phyloP scores from a whole-genome alignment of 2,888 invertebrate species.

The Eupeodes latifasciatus region DNA sequence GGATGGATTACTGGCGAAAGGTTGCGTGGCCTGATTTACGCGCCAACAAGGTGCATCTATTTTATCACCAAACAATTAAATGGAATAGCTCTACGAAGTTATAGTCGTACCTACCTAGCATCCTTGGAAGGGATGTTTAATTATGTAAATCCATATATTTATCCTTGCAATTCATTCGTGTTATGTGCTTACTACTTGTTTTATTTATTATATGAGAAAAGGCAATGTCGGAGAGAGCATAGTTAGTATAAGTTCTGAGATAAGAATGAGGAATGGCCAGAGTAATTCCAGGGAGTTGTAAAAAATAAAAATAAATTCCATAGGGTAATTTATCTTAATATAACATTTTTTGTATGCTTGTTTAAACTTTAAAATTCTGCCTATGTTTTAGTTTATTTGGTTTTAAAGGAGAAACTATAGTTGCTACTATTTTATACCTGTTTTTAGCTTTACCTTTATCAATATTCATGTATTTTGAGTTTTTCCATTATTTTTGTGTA shows the following conservation, averaged over 20 bases:
- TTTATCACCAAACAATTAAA: conserved; percentile 61
- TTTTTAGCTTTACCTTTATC: too few relatives aligned
- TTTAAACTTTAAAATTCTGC: too few relatives aligned
- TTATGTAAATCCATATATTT: conserved; percentile 45
- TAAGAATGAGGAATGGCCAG: conserved; percentile 47
- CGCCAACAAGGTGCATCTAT: conserved; percentile 57
- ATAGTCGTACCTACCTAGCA: neutral
- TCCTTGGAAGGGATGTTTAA: conserved; percentile 30
- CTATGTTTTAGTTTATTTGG: too few relatives aligned
- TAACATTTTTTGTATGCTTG: too few relatives aligned
- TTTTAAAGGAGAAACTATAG: too few relatives aligned
- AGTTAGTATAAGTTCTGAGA: conserved; percentile 29
- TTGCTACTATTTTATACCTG: too few relatives aligned
- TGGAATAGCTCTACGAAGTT: conserved; percentile 17
- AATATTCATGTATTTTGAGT: too few relatives aligned
- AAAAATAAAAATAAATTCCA: neutral
- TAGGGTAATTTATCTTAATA: neutral
- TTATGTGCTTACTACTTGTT: neutral
- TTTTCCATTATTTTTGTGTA: too few relatives aligned
- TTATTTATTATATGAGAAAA: conserved; percentile 30
- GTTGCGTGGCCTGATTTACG: conserved; percentile 70
- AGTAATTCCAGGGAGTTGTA: conserved; percentile 9
- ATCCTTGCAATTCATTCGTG: neutral
- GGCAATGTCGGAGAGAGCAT: conserved; percentile 7
- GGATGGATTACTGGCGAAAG: conserved; percentile 71